Conservation (phyloP, 2,797 vertebrate species). For the Pterois miles region DNA sequence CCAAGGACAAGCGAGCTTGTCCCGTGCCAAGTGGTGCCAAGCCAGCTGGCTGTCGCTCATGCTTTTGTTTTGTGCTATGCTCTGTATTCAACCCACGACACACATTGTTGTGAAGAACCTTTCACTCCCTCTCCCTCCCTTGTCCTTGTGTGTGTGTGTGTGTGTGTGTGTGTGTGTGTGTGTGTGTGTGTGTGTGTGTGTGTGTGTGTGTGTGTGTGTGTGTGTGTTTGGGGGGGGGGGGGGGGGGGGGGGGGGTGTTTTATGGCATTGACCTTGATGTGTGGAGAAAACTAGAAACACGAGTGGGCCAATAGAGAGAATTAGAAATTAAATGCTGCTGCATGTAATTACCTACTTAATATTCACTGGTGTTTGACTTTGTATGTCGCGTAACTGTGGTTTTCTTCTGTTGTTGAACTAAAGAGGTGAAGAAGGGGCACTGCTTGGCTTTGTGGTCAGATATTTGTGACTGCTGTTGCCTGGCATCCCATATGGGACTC, state of each 20-base stretch:
- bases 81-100: conserved; percentile 74
- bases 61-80: conserved; percentile 75
- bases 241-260: too few species aligned
- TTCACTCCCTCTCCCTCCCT: conserved; percentile 56
- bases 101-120: conserved; percentile 71
- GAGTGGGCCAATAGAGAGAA: conserved; percentile 46
- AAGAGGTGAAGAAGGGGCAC: conserved; percentile 35
- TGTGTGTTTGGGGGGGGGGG: too few species aligned
- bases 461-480: neutral
- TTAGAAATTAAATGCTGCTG: conserved; percentile 53
- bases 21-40: conserved; percentile 78
- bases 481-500: neutral
- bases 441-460: neutral
- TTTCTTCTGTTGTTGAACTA: conserved; percentile 22
- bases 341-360: conserved; percentile 53
- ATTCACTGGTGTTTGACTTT: conserved; percentile 39
- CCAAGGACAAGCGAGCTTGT: conserved; percentile 72
- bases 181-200: conserved; percentile 30
- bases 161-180: conserved; percentile 30
- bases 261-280: conserved; percentile 71
- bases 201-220: conserved; percentile 33
- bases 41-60: conserved; percentile 81
- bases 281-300: conserved; percentile 50
- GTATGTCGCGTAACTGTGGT: neutral
- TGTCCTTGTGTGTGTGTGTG: conserved; percentile 20